These are phyloP conservation scores for Synergus gifuensis DNA, from an alignment of 2,888 invertebrate genomes.

Conservation along the genomic window DNA sequence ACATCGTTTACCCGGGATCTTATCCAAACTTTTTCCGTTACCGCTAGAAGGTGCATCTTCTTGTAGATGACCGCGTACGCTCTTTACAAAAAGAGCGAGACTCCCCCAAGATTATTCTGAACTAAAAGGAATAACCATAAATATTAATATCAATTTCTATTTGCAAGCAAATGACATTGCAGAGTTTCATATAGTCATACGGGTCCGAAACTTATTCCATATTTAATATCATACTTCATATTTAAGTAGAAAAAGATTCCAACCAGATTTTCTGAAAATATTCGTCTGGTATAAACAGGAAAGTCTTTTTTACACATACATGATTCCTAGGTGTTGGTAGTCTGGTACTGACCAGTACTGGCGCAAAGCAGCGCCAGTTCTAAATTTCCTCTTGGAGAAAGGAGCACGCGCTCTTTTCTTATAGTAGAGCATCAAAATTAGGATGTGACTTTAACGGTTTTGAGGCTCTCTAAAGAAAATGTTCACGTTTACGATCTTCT, in stretches of 20 bases:
- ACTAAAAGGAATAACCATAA: conserved; percentile 17
- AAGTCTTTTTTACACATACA: too few relatives aligned
- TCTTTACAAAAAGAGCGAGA: conserved; percentile 9
- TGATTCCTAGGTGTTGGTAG: too few relatives aligned
- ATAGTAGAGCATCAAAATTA: conserved; percentile 63
- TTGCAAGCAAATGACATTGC: not conserved
- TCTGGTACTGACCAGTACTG: too few relatives aligned
- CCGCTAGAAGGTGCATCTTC: conserved; percentile 24
- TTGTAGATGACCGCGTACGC: conserved; percentile 30
- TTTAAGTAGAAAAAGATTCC: not conserved
- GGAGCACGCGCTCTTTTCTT: conserved; percentile 51
- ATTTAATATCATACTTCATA: not conserved
- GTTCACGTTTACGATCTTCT: conserved; percentile 56
- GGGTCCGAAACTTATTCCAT: not conserved
- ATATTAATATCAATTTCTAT: conserved; percentile 31
- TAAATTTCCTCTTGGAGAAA: too few relatives aligned
- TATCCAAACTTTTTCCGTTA: conserved; percentile 41
- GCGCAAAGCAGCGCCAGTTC: too few relatives aligned
- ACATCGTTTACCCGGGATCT: conserved; percentile 38
- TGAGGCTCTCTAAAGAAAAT: conserved; percentile 55
- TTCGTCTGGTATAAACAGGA: not conserved
- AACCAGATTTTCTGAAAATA: not conserved
- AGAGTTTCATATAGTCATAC: not conserved
- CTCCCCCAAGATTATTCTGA: conserved; percentile 12
- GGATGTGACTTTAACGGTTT: conserved; percentile 65